These are phyloP conservation scores for Heliconius ismenius DNA, from an alignment of 2,888 invertebrate species.

Conservation along the genomic window DNA sequence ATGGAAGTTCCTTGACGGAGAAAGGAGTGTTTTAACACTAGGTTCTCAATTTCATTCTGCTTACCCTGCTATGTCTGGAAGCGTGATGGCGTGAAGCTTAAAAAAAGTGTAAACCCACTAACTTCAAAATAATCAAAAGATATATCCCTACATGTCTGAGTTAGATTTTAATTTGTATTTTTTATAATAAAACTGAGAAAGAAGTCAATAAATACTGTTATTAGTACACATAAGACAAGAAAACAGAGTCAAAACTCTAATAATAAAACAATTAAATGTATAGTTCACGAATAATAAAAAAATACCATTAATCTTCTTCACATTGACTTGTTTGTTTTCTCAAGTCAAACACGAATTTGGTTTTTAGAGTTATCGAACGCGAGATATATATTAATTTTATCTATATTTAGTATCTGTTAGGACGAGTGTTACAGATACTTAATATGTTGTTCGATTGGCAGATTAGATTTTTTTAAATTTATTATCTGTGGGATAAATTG, in stretches of 20 bases:
- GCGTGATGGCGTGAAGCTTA: too few species aligned
- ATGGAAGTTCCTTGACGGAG: too few species aligned
- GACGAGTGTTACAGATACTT: conserved; percentile 50
- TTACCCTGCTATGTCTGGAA: too few species aligned
- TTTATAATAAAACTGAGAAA: background rate
- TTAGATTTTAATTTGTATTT: too few species aligned
- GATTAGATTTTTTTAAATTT: conserved; percentile 18
- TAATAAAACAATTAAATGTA: conserved; percentile 75
- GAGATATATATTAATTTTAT: conserved; percentile 52
- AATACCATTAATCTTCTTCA: conserved; percentile 69
- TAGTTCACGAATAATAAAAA: conserved; percentile 53
- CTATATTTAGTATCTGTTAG: conserved; percentile 42
- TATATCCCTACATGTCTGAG: too few species aligned
- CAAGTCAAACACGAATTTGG: conserved; percentile 63
- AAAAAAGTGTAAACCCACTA: too few species aligned
- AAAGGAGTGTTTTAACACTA: too few species aligned
- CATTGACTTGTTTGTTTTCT: conserved; percentile 65
- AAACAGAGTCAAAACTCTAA: conserved; percentile 34
- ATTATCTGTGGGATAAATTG: background rate
- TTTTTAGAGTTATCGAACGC: conserved; percentile 60
- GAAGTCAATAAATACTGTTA: background rate
- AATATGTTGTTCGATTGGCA: conserved; percentile 43
- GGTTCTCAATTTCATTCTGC: too few species aligned
- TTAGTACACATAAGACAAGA: background rate
- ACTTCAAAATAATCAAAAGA: too few species aligned